Evolutionary conservation across 2,797 vertebrate species (phyloP), one percentile per base, ranked within the genome.

Genomic region (Darevskia nairensis): DNA sequence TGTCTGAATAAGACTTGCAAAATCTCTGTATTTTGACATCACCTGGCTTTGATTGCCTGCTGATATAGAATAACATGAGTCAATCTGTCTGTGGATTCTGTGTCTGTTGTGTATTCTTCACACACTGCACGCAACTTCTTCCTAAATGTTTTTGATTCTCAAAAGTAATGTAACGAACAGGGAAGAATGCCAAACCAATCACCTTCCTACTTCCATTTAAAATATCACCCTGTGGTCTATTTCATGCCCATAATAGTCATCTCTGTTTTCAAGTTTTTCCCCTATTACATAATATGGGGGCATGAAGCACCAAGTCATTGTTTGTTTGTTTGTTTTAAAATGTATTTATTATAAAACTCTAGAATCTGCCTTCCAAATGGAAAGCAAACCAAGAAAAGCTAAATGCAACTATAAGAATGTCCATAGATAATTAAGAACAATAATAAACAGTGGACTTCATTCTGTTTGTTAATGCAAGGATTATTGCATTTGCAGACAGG

Each of bases 1-100:
- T 92, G 46, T 89, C 86, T 39, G 88, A 92, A 93, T 93, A 94
- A 91, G 92, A 93, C 90, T 90, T 92, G 79, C 93, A 91, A 80
- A 35, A 50, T 69, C 92, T 88, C 92, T 86, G 89, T 93, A 87
- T 82, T 8, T 64, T 81, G 64, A 46, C 86, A 87, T 91, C 94
- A 91, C 92, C 1, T 13, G 68, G 25, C 35, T 46, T 41, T 64
- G 68, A 50, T 77, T 92, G 17, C 44, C n/a, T 66, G 10, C 1
- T 55, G 50, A 55, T 55, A 55, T 15, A 50, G 21, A 4, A 27
- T 6, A 17, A 15, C 21, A 29, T 69, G 68, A 3, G 6, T 8
- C 29, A 8, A 11, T 69, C 29, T 69, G 7, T 25, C 8, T 72
- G 8, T 68, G 41, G 21, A 9, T 13, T 72, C n/a, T 32, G 21